Evolutionary conservation across 2,797 vertebrate species (phyloP), one percentile per base, ranked within the genome.

Genomic region (Esox lucius): DNA sequence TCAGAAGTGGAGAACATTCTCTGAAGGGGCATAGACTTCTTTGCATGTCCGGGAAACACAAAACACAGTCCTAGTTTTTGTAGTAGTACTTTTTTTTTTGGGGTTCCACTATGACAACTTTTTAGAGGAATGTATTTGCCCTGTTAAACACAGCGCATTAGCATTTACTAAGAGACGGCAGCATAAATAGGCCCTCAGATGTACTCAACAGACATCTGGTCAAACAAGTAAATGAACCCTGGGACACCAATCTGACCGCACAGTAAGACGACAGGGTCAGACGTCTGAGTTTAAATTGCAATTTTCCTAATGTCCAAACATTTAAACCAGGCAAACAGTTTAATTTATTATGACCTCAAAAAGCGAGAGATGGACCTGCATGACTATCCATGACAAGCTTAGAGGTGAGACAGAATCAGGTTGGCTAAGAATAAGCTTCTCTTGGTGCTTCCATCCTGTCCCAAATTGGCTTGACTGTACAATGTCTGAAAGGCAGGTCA

Each of bases 401-500:
- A 77, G 53, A 77, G 17, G 48, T 73, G 71, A 81, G 72, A 56
- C 19, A n/a, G 51, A 56, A 56, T 56, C 51, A 72, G 70, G 73
- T 26, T 72, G 81, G 84, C 84, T 89, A 84, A 88, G 26, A 72
- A 28, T 84, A 83, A 84, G 78, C 76, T 51, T 75, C 28, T 73
- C 70, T 53, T 22, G 9, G 53, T 56, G 53, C 9, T 19, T 22
- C 53, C 2, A 56, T 49, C 51, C 7, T n/a, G 51, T 19, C 35
- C 35, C 35, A 7, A 39, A 53, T 19, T 53, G 19, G 6, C 51
- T 56, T 17, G 17, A 17, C 17, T 51, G 19, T 68, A 31, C 49
- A 31, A 24, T 69, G 65, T 75, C 80, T 77, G 69, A 70, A 76
- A 75, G 78, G 80, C 70, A 78, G 74, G 72, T 81, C 75, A 81